Conservation (phyloP, 2,888 invertebrate species). For the Craniophora ligustri region DNA sequence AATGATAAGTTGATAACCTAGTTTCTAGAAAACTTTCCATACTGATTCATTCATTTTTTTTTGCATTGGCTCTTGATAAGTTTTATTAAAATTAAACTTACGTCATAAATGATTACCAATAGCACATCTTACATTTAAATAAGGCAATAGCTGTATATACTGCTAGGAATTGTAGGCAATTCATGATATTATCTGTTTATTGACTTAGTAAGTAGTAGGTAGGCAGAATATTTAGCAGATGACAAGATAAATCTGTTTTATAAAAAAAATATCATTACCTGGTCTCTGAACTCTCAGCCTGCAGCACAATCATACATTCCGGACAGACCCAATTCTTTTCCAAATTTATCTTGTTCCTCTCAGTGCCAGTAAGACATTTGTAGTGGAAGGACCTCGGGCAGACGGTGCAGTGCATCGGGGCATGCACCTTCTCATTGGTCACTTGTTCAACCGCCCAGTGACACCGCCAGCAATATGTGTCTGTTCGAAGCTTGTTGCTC, state of each 20-base stretch:
- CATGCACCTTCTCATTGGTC: conserved; percentile 73
- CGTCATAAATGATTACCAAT: too few species aligned
- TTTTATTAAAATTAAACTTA: conserved; percentile 5
- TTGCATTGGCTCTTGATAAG: neutral
- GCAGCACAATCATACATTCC: conserved; percentile 93
- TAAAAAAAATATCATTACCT: conserved; percentile 77
- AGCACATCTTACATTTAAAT: too few species aligned
- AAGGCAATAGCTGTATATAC: too few species aligned
- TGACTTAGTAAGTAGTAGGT: too few species aligned
- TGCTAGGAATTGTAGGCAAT: too few species aligned
- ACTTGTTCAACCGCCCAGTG: conserved; percentile 91
- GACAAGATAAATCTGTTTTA: too few species aligned
- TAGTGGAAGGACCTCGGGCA: conserved; percentile 96
- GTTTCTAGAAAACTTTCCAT: conserved; percentile 3
- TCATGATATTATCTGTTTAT: too few species aligned
- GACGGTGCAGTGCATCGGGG: conserved; percentile 91
- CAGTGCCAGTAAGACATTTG: conserved; percentile 90
- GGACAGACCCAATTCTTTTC: conserved; percentile 93
- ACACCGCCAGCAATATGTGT: conserved; percentile 97
- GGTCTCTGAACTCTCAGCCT: conserved; percentile 92
- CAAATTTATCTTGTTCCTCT: conserved; percentile 77
- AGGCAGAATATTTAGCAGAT: too few species aligned
- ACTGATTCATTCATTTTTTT: neutral
- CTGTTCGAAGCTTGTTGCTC: conserved; percentile 83
- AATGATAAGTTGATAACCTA: conserved; percentile 30